Evolutionary conservation across 2,113 vertebrate species (phyloP).

Genomic region (Mobula birostris): DNA sequence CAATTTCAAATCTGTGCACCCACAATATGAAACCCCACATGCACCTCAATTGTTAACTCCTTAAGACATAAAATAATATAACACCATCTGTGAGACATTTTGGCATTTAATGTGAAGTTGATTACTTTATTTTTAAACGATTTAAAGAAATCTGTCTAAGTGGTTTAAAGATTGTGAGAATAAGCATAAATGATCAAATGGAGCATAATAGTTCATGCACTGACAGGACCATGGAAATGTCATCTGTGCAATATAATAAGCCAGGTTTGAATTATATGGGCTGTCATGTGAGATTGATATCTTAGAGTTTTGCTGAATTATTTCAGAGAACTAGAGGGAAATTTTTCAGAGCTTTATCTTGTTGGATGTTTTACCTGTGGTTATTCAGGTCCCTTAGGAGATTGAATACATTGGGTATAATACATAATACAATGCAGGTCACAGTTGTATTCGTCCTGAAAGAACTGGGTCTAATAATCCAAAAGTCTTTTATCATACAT

Average conservation of each 20-base stretch:
- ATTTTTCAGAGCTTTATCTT: neutral
- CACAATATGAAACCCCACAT: neutral
- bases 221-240: neutral
- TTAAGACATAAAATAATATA: neutral
- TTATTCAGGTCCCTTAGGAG: neutral
- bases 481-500: neutral
- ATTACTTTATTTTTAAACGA: neutral
- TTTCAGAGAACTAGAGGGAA: neutral
- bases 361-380: conserved; percentile 2
- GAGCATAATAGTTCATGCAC: neutral
- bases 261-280: neutral
- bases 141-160: neutral
- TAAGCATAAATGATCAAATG: conserved; percentile 12
- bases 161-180: neutral
- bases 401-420: neutral
- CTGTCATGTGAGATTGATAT: neutral
- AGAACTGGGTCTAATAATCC: neutral
- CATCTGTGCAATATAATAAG: neutral
- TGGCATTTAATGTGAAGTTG: neutral
- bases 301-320: neutral
- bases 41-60: neutral
- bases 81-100: neutral
- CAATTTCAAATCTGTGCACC: neutral
- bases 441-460: neutral
- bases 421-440: neutral